Base-by-base conservation (phyloP, 53 echinoderm and acorn worm species). In the Henricia sp. region DNA sequence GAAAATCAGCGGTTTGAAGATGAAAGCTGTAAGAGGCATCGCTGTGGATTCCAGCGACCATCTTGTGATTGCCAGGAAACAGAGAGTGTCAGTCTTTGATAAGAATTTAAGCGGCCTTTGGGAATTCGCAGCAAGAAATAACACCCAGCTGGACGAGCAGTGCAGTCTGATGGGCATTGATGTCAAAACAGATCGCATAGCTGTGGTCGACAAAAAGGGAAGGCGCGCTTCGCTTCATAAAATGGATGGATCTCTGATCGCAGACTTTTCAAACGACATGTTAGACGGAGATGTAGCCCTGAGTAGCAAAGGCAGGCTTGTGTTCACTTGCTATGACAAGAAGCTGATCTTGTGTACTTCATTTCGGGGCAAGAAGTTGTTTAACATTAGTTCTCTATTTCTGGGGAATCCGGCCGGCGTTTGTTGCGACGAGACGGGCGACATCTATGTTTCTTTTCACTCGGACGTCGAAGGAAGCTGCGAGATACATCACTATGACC, bases 351-450 rank as follows among this genome's bases (percentile, higher is more conserved):
- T 71, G 12, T 71, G 71, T 41, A 19, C 46, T 13, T 29, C 26
- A 28, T 50, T 24, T 14, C 17, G 19, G 29, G 71, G 71, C 14
- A 48, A 71, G 3, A 51, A 71, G 32, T 30, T 71, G 50, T 71
- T 71, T 34, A 71, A 48, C 33, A 30, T 48, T 33, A 71, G 33
- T 30, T 17, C 71, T 10, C 50, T n/a, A 4, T 44, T 51, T 28
- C 32, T 50, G 32, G 50, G 71, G 14, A 32, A 71, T 32, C 50
- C 50, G 14, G 71, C 14, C 12, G 71, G 71, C 30, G 51, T 71
- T 48, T 71, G 71, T 34, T 71, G 71, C 51, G 32, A 71, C 37
- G 71, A 71, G 29, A 51, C 71, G 16, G 71, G 71, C 1, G 71
- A 71, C 19, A 52, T 71, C 71, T 71, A 48, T 29, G 50, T 71